Evolutionary conservation across 1,140 invertebrate genomes (phyloP), one percentile per base, ranked within the genome.

Genomic region (Anthonomus grandis): DNA sequence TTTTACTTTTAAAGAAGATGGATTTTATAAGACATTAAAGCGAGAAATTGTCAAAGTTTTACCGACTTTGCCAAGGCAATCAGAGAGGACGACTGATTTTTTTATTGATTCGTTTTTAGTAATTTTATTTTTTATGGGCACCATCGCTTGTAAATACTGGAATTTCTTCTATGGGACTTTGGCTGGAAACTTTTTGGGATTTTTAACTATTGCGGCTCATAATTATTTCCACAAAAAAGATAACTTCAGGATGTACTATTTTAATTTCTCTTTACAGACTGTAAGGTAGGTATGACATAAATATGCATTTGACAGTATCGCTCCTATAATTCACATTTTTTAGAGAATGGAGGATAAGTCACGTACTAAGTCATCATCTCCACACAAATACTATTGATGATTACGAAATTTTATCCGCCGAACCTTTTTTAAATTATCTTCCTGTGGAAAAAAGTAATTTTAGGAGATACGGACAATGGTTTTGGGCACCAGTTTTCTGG

Each of bases 151-250:
- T 6, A 72, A 71, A 66, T 68, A 65, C 3, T 68, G 74, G 58
- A 81, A 69, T 27, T 66, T 68, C 12, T 37, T 73, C 8, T 42
- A 77, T 0, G 68, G 71, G n/a, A 27, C 76, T 6, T 21, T 81
- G 15, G 67, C 76, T 41, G 83, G 80, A 1, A 50, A 81, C 3
- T 71, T 79, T 17, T 64, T 90, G 0, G 71, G 75, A 18, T 80
- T 82, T 67, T 73, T 80, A 0, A 71, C 75, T 4, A 78, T 85
- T 15, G 76, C 74, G 17, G 80, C 81, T 0, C 91, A 93, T 67
- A 93, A 93, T 70, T 93, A 88, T 67, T 84, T 91, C 45, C 91
- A 93, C 68, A 79, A 83, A 62, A 80, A 78, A 18, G 84, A 93
- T 64, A 90, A 82, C 67, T 90, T 87, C 78, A 81, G 90, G 31